phyloP scores from a whole-genome alignment of 2,113 vertebrate genomes.

The Mystacornis crossleyi region DNA sequence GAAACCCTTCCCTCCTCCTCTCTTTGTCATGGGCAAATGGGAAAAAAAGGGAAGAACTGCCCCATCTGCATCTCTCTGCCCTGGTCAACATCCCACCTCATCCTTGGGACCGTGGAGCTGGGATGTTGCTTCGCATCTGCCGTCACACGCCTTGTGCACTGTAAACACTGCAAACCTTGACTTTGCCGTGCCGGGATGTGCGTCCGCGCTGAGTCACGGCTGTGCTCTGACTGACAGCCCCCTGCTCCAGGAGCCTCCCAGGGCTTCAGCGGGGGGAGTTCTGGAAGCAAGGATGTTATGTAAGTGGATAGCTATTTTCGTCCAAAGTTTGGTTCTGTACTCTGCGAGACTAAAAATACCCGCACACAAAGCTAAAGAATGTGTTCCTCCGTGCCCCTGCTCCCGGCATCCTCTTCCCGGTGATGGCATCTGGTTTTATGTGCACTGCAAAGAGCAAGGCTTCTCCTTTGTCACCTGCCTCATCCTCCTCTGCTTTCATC shows the following conservation, averaged over 20 bases:
- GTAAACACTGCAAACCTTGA: neutral
- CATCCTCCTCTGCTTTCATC: neutral
- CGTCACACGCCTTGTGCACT: accelerated
- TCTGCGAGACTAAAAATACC: slow-evolving; percentile 66
- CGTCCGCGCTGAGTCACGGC: neutral
- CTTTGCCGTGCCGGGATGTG: neutral
- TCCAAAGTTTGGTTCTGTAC: slow-evolving; percentile 51
- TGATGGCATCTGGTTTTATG: slow-evolving; percentile 26
- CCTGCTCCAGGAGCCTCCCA: neutral
- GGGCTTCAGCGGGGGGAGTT: slow-evolving; percentile 23
- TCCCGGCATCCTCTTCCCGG: slow-evolving; percentile 13
- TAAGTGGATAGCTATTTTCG: slow-evolving; percentile 72
- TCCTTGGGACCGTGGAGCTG: accelerated
- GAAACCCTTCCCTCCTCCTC: neutral
- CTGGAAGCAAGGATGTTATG: slow-evolving; percentile 61
- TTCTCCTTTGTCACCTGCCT: neutral
- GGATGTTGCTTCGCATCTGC: neutral
- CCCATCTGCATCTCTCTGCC: neutral
- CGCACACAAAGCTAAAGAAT: slow-evolving; percentile 62
- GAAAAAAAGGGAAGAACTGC: neutral
- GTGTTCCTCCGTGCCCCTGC: slow-evolving; percentile 11
- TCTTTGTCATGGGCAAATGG: neutral
- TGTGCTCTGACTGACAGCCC: neutral
- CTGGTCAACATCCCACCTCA: neutral
- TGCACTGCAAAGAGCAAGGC: neutral